phyloP scores from a whole-genome alignment of 2,113 vertebrate species.

The Sturnira hondurensis region DNA sequence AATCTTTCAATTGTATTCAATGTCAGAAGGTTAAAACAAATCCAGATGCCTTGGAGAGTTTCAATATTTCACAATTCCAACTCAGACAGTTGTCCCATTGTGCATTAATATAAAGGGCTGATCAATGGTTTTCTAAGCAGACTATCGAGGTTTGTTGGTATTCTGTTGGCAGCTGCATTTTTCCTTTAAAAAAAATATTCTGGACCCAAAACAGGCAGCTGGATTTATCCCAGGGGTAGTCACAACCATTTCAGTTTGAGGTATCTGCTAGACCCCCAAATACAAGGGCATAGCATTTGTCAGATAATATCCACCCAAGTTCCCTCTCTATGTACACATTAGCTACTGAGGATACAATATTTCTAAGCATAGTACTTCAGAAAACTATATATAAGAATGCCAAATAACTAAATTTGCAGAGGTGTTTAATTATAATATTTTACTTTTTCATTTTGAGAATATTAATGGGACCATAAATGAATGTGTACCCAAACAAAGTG shows the following conservation, averaged over 20 bases:
- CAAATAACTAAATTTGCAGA: constrained; percentile 23
- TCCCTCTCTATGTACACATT: neutral
- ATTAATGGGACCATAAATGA: constrained; percentile 25
- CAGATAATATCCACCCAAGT: neutral
- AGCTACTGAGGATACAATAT: constrained; percentile 10
- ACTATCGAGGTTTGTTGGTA: neutral
- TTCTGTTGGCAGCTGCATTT: neutral
- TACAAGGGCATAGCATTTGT: constrained; percentile 27
- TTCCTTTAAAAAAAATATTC: neutral
- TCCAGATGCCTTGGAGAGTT: constrained; percentile 9
- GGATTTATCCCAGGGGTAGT: constrained; percentile 18
- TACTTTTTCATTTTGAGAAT: constrained; percentile 32
- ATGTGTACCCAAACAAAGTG: constrained; percentile 34
- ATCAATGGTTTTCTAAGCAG: neutral
- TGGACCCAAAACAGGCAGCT: constrained; percentile 39
- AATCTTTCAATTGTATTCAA: constrained; percentile 24
- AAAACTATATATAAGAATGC: constrained; percentile 16
- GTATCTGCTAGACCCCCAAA: constrained; percentile 7
- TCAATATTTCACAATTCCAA: neutral
- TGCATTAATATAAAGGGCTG: neutral
- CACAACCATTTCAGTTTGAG: constrained; percentile 43
- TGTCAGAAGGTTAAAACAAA: constrained; percentile 10
- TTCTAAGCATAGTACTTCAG: constrained; percentile 37
- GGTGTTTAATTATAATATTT: constrained; percentile 40
- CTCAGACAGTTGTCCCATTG: neutral